Percentiles rank a stretch among this genome's conserved stretches.
Conservation (phyloP, 1,140 invertebrate species). For the Globodera rostochiensis region DNA sequence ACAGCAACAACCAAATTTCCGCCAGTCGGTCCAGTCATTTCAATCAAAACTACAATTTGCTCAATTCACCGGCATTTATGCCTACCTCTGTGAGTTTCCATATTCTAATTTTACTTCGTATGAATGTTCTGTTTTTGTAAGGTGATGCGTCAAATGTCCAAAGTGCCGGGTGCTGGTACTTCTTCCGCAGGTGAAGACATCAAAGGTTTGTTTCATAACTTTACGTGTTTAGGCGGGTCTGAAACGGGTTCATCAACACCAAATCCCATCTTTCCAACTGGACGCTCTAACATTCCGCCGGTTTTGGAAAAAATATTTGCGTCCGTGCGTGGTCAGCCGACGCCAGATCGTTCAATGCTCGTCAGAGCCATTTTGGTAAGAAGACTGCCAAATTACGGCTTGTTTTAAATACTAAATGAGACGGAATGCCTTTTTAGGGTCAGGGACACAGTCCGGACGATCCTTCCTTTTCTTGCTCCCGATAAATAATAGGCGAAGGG, state of each 20-base stretch:
- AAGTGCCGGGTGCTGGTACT: conserved; percentile 24
- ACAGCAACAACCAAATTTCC: conserved; percentile 17
- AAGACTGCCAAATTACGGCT: neutral
- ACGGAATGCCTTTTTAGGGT: neutral
- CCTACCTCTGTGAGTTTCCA: conserved; percentile 13
- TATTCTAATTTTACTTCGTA: neutral
- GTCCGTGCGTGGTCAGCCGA: neutral
- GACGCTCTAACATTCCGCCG: conserved; percentile 5
- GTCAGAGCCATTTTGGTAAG: neutral
- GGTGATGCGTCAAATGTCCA: conserved; percentile 34
- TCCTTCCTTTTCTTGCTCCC: neutral
- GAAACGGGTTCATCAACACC: neutral
- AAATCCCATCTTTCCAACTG: neutral
- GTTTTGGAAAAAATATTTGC: conserved; percentile 25
- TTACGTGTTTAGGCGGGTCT: neutral
- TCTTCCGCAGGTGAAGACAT: neutral
- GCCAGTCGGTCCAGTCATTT: neutral
- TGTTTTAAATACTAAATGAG: no score
- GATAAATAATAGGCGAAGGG: neutral
- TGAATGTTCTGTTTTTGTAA: neutral
- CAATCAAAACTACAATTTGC: conserved; percentile 14
- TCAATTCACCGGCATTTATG: conserved; percentile 29
- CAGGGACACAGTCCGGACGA: neutral
- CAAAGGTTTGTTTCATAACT: neutral
- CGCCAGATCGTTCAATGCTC: neutral